A percentile compares a stretch with the other conserved stretches of the same genome.
Conservation (phyloP, 2,888 invertebrate species). For the Chesias legatella region DNA sequence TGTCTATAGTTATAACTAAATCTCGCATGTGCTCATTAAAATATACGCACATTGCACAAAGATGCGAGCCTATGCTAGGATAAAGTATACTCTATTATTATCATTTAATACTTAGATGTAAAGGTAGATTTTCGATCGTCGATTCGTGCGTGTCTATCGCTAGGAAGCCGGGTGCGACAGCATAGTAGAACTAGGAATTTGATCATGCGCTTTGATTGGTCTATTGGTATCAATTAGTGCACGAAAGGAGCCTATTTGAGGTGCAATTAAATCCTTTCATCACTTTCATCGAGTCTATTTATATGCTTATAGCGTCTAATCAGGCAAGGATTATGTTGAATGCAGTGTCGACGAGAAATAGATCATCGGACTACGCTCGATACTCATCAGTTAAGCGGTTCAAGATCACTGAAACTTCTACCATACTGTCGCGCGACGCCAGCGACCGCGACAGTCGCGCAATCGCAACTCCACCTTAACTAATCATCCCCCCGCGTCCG, state of each 20-base stretch:
- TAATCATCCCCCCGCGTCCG: conserved; percentile 61
- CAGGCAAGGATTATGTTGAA: too few species aligned
- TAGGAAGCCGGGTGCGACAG: background rate
- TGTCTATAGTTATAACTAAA: conserved; percentile 69
- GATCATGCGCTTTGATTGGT: too few species aligned
- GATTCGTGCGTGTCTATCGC: conserved; percentile 10
- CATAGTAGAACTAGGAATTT: too few species aligned
- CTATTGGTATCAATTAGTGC: too few species aligned
- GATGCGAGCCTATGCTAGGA: conserved; percentile 67
- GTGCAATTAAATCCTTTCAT: too few species aligned
- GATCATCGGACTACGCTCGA: too few species aligned
- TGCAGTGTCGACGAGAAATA: too few species aligned
- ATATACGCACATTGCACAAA: conserved; percentile 50
- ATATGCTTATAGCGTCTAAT: too few species aligned
- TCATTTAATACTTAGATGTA: conserved; percentile 77
- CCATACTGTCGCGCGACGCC: background rate
- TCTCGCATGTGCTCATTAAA: conserved; percentile 59
- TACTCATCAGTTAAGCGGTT: too few species aligned
- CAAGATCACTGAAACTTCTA: too few species aligned
- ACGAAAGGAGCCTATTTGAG: too few species aligned
- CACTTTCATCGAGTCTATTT: too few species aligned
- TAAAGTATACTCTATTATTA: conserved; percentile 77
- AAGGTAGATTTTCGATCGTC: conserved; percentile 50
- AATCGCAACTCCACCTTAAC: conserved; percentile 21
- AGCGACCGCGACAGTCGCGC: conserved; percentile 5